phyloP scores from a whole-genome alignment of 2,113 vertebrate species.

The Sinocyclocheilus rhinocerous region DNA sequence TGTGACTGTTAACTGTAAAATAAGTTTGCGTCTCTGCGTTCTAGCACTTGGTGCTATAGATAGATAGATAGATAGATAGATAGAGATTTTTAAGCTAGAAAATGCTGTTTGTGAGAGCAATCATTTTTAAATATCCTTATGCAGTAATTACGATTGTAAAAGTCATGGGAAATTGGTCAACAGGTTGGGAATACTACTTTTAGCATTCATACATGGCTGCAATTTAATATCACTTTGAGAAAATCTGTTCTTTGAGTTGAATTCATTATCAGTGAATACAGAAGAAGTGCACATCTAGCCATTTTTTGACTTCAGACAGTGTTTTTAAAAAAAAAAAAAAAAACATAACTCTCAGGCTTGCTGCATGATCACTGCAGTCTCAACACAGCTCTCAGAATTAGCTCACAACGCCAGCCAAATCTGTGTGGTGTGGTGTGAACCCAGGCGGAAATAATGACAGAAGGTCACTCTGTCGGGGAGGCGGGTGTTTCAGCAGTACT shows the following conservation, averaged over 20 bases:
- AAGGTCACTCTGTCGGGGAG: slow-evolving; percentile 47
- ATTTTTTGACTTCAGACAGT: not conserved
- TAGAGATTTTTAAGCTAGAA: too few species aligned
- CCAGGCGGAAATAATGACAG: slow-evolving; percentile 49
- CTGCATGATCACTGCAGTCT: not conserved
- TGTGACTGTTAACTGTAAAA: too few species aligned
- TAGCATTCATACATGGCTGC: not conserved
- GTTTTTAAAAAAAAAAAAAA: not conserved
- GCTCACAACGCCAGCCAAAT: slow-evolving; percentile 28
- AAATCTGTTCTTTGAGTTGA: not conserved
- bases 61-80: too few species aligned
- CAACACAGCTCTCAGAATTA: not conserved
- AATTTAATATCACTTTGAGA: not conserved
- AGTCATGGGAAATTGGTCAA: not conserved
- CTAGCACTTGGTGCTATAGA: too few species aligned
- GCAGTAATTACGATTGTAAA: not conserved
- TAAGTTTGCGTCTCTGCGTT: too few species aligned
- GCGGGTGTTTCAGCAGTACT: not conserved
- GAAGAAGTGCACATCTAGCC: not conserved
- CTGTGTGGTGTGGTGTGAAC: slow-evolving; percentile 28
- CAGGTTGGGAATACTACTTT: not conserved
- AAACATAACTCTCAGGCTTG: not conserved
- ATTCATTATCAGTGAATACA: not conserved
- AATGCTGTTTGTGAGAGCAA: too few species aligned
- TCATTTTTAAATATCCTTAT: too few species aligned